These are phyloP conservation scores for Ochotona princeps DNA, from an alignment of 2,113 vertebrate genomes.

Conservation along the genomic window DNA sequence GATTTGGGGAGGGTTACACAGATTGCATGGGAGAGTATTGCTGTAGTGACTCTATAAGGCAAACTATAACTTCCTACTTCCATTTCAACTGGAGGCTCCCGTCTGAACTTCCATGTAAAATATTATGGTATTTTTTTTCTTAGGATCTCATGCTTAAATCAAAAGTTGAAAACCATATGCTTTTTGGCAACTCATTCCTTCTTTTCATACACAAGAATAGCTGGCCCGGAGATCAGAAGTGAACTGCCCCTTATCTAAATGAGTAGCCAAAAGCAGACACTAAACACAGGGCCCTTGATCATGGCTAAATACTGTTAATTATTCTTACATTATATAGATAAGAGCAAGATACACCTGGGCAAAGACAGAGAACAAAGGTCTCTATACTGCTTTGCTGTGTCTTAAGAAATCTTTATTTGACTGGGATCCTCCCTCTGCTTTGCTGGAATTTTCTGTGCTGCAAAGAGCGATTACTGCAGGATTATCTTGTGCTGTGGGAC, in stretches of 20 bases:
- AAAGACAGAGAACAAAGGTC: background rate
- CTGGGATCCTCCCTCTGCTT: background rate
- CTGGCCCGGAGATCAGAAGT: background rate
- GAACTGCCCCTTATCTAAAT: background rate
- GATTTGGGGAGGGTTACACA: background rate
- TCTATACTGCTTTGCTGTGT: background rate
- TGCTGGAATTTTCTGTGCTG: constrained; percentile 54
- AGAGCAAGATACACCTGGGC: background rate
- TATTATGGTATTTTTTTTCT: background rate
- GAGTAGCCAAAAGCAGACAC: background rate
- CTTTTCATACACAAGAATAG: background rate
- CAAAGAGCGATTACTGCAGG: constrained; percentile 13
- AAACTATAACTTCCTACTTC: background rate
- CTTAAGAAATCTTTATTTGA: constrained; percentile 43
- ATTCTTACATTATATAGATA: background rate
- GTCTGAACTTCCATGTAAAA: background rate
- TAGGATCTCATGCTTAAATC: background rate
- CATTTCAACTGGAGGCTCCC: background rate
- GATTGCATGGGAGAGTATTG: background rate
- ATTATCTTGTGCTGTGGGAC: constrained; percentile 14
- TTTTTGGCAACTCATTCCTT: background rate
- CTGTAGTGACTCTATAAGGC: background rate
- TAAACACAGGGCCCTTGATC: background rate
- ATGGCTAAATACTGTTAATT: background rate
- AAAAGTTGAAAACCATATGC: background rate